These are phyloP conservation scores for Dicyrtomina minuta DNA, from an alignment of 2,888 invertebrate species.

Conservation along the genomic window DNA sequence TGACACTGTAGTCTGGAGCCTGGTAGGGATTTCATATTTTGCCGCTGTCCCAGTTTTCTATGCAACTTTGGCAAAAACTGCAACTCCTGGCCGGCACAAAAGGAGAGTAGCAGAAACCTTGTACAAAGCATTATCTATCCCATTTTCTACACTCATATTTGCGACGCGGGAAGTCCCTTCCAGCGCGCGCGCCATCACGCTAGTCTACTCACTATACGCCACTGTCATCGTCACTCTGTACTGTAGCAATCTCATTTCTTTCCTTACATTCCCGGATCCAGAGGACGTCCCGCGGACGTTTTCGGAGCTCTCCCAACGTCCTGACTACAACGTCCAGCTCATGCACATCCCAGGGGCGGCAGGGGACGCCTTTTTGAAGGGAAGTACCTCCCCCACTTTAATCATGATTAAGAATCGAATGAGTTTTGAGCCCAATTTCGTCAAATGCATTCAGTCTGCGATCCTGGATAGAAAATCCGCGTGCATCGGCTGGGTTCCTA, in stretches of 20 bases:
- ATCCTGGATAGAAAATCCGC: neutral
- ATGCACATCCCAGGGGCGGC: neutral
- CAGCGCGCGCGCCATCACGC: too few species aligned
- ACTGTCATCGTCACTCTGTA: neutral
- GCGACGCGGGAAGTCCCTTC: too few species aligned
- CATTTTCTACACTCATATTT: too few species aligned
- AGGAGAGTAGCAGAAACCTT: too few species aligned
- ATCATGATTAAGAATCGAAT: neutral
- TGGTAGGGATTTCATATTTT: neutral
- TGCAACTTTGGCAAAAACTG: too few species aligned
- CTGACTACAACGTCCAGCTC: neutral
- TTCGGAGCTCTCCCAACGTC: neutral
- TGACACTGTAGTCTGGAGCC: neutral
- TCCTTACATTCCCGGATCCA: neutral
- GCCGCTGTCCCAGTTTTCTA: neutral
- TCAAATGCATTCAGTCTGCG: neutral
- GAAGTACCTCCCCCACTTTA: neutral
- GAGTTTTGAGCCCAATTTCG: neutral
- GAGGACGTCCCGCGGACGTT: neutral
- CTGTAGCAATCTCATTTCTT: constrained; percentile 10
- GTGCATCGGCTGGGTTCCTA: neutral
- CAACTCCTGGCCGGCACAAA: too few species aligned
- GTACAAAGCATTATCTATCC: too few species aligned
- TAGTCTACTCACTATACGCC: neutral
- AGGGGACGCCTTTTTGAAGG: neutral